These are phyloP conservation scores for Garrulus glandarius DNA, from an alignment of 2,797 vertebrate species.

Conservation along the genomic window DNA sequence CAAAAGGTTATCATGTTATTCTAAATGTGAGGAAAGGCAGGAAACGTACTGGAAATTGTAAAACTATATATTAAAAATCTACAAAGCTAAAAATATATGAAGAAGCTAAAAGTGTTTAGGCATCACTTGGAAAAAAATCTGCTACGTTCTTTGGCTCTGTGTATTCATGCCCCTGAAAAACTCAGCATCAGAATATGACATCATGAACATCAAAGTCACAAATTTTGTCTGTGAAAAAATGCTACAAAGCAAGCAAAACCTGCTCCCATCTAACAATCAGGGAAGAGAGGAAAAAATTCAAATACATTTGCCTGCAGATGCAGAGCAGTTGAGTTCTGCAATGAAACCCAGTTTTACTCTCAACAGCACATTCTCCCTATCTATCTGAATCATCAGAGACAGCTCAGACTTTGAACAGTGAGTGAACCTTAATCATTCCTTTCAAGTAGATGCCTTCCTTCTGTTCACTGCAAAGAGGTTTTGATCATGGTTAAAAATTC, in stretches of 20 bases:
- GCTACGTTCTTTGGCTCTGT: background rate
- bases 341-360: background rate
- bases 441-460: background rate
- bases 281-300: background rate
- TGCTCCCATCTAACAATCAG: background rate
- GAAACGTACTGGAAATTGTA: background rate
- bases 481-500: background rate
- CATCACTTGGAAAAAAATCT: background rate
- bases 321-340: background rate
- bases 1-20: background rate
- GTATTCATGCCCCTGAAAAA: accelerated
- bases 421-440: background rate
- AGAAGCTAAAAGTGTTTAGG: background rate
- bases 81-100: background rate
- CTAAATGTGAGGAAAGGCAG: background rate
- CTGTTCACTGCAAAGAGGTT: background rate
- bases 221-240: background rate
- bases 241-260: background rate
- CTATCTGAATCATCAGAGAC: background rate
- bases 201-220: background rate
- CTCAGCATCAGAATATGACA: background rate
- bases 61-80: background rate
- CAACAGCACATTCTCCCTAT: background rate
- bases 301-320: background rate
- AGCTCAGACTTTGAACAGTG: background rate